A percentile compares a stretch with the other conserved stretches of the same genome.
These are phyloP conservation scores for Iguana delicatissima DNA, from an alignment of 2,797 vertebrate species.

Conservation along the genomic window DNA sequence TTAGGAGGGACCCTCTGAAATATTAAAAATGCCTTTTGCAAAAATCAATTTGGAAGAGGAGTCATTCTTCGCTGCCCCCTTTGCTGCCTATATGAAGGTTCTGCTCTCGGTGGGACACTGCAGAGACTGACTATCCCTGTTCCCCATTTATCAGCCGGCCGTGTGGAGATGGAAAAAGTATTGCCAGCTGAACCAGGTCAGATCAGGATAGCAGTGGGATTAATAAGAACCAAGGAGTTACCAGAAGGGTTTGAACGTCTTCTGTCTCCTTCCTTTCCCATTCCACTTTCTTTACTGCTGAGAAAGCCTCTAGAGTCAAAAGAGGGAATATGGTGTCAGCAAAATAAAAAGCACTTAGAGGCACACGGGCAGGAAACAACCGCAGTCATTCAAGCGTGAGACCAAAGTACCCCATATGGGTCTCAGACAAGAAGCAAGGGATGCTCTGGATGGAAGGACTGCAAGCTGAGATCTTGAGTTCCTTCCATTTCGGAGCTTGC, in stretches of 20 bases:
- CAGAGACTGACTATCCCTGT: background rate
- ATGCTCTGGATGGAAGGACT: constrained; percentile 31
- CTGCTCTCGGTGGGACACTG: constrained; percentile 1
- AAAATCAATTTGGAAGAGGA: constrained; percentile 53
- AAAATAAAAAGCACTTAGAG: constrained; percentile 41
- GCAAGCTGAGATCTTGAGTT: background rate
- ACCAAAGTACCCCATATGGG: constrained; percentile 55
- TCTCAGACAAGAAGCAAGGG: constrained; percentile 37
- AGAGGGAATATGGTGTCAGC: constrained; percentile 40
- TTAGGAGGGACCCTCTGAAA: constrained; percentile 70
- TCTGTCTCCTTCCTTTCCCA: constrained; percentile 43
- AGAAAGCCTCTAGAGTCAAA: constrained; percentile 36
- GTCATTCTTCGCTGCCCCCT: constrained; percentile 22
- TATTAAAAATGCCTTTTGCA: constrained; percentile 70
- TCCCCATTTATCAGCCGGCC: background rate
- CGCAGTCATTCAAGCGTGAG: constrained; percentile 59
- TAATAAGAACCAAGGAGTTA: constrained; percentile 40
- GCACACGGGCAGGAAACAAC: constrained; percentile 47
- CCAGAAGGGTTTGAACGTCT: constrained; percentile 51
- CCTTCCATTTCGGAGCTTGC: constrained; percentile 30
- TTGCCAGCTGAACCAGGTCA: constrained; percentile 28
- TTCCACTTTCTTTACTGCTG: constrained; percentile 58
- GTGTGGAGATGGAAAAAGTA: background rate
- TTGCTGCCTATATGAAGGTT: background rate
- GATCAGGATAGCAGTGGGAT: background rate